Evolutionary conservation across 2,113 vertebrate species (phyloP).

Genomic region (Geococcyx californianus): DNA sequence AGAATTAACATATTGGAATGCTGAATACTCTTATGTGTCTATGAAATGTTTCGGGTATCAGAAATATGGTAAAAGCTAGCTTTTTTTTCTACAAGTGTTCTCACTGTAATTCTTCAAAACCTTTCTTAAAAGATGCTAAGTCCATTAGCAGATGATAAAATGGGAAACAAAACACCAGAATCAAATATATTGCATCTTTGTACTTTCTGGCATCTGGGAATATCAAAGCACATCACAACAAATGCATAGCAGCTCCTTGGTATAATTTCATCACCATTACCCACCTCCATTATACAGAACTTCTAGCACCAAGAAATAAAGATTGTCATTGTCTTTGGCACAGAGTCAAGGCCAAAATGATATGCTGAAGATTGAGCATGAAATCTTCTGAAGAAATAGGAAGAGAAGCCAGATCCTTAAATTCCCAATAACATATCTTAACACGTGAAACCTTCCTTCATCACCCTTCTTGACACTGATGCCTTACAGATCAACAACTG

Average conservation of each 20-base stretch:
- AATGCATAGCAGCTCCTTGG: background rate
- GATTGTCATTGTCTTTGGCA: background rate
- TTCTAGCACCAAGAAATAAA: constrained; percentile 1
- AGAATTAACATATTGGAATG: background rate
- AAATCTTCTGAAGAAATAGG: constrained; percentile 19
- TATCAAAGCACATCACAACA: background rate
- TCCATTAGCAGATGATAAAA: background rate
- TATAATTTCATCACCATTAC: background rate
- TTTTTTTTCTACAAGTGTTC: background rate
- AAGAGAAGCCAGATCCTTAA: constrained; percentile 33
- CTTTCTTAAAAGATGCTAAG: background rate
- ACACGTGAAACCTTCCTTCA: constrained; percentile 21
- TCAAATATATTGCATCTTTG: background rate
- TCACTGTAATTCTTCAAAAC: background rate
- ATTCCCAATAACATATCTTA: constrained; percentile 18
- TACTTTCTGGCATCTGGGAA: background rate
- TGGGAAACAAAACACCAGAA: background rate
- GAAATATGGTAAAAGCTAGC: background rate
- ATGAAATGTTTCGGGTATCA: background rate
- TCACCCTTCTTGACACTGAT: constrained; percentile 20
- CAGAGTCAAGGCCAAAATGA: background rate
- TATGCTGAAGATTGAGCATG: background rate
- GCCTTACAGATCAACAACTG: constrained; percentile 33
- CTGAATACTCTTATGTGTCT: background rate
- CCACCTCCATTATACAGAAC: background rate